phyloP scores from a whole-genome alignment of 2,797 vertebrate genomes.

The Thripadectes ignobilis region DNA sequence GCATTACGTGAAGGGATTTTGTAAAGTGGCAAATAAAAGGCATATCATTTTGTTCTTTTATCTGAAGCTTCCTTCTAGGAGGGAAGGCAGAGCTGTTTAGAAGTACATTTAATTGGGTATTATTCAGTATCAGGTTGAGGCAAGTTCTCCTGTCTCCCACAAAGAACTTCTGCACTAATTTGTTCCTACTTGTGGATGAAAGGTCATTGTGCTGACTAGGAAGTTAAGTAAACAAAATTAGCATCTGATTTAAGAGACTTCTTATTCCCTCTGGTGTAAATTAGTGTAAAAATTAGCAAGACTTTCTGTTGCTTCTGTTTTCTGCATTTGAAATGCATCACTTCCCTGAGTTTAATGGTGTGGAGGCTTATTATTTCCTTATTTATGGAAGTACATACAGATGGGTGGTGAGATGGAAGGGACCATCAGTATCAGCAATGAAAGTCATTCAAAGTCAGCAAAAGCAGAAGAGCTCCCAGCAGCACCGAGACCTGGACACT shows the following conservation, averaged over 20 bases:
- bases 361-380: conserved; percentile 30
- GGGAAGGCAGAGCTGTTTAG: conserved; percentile 31
- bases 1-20: conserved; percentile 35
- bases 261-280: conserved; percentile 70
- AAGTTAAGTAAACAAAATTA: conserved; percentile 74
- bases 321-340: conserved; percentile 41
- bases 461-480: not conserved
- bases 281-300: conserved; percentile 73
- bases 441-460: not conserved
- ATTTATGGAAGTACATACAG: not conserved
- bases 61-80: conserved; percentile 36
- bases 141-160: conserved; percentile 39
- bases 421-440: not conserved
- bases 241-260: conserved; percentile 64
- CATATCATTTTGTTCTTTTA: conserved; percentile 27
- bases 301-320: conserved; percentile 35
- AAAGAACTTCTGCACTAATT: conserved; percentile 62
- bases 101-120: conserved; percentile 61
- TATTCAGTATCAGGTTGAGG: conserved; percentile 49
- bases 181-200: conserved; percentile 38
- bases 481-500: not conserved
- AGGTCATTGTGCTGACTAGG: conserved; percentile 68
- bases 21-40: conserved; percentile 44
- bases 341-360: conserved; percentile 14
- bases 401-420: not conserved